Evolutionary conservation across 2,113 vertebrate genomes (phyloP).

Genomic region (Phocoena phocoena): DNA sequence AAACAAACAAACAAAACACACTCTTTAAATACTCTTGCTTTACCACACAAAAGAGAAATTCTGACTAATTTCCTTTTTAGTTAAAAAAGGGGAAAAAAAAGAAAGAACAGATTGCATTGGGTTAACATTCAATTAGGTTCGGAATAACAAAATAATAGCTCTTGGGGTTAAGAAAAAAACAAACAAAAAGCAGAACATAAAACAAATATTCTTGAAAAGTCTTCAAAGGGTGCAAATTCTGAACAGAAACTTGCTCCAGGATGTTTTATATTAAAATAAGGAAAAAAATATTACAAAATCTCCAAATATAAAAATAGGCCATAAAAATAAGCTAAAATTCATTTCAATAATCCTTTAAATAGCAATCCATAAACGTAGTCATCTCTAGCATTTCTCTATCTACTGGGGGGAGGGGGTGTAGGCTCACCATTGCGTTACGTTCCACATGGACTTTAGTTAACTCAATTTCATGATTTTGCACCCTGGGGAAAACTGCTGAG

Average conservation of each 20-base stretch:
- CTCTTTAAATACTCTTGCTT: conserved; percentile 19
- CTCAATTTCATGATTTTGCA: conserved; percentile 91
- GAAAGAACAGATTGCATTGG: not conserved
- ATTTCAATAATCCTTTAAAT: not conserved
- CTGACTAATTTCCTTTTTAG: not conserved
- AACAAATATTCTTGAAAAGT: conserved; percentile 31
- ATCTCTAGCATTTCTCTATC: not conserved
- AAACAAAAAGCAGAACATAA: not conserved
- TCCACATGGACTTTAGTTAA: conserved; percentile 93
- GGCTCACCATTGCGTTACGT: conserved; percentile 92
- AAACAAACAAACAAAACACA: not conserved
- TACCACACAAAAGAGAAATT: conserved; percentile 29
- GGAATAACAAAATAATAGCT: conserved; percentile 32
- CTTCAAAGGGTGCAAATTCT: not conserved
- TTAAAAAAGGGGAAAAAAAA: not conserved
- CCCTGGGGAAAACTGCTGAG: conserved; percentile 95
- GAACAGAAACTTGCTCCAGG: not conserved
- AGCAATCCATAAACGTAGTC: not conserved
- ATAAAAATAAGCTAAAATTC: not conserved
- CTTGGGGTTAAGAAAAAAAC: not conserved
- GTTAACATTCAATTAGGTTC: not conserved
- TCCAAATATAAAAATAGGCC: not conserved
- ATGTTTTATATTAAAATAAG: conserved; percentile 31
- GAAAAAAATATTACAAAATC: not conserved
- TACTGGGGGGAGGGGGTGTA: not conserved